Evolutionary conservation across 2,888 invertebrate genomes (phyloP).

Genomic region (Drosophila lutescens): DNA sequence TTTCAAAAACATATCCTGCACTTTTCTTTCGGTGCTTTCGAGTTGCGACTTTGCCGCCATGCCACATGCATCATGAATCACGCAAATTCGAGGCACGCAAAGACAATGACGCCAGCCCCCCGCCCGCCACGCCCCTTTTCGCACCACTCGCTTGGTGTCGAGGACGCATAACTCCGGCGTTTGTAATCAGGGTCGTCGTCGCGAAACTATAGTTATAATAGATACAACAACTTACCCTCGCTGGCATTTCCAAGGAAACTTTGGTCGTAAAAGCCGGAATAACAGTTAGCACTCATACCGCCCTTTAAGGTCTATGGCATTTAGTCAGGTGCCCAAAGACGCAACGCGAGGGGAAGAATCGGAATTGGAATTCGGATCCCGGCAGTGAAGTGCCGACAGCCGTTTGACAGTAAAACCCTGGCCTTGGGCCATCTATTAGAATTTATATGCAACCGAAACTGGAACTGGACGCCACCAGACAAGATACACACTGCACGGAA

Average conservation of each 20-base stretch:
- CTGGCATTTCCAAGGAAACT: slow-evolving; percentile 74
- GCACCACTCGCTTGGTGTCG: slow-evolving; percentile 65
- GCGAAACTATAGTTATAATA: slow-evolving; percentile 48
- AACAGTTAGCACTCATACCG: slow-evolving; percentile 46
- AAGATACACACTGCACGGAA: slow-evolving; percentile 20
- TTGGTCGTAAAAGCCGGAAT: slow-evolving; percentile 60
- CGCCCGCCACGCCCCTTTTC: slow-evolving; percentile 27
- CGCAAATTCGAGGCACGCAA: slow-evolving; percentile 55
- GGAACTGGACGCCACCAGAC: slow-evolving; percentile 20
- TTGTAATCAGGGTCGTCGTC: slow-evolving; percentile 40
- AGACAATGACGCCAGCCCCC: slow-evolving; percentile 65
- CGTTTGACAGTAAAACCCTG: slow-evolving; percentile 46
- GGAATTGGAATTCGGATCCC: slow-evolving; percentile 11
- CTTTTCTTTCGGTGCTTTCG: slow-evolving; percentile 20
- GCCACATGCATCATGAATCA: slow-evolving; percentile 61
- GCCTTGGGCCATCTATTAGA: slow-evolving; percentile 45
- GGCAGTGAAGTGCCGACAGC: slow-evolving; percentile 45
- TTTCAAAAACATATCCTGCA: too few species aligned
- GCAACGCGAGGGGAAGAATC: background rate
- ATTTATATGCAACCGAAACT: slow-evolving; percentile 36
- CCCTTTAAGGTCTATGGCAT: slow-evolving; percentile 26
- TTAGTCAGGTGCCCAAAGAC: slow-evolving; percentile 33
- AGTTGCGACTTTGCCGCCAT: slow-evolving; percentile 29
- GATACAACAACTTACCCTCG: slow-evolving; percentile 42
- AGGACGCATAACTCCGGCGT: slow-evolving; percentile 48